Conservation (phyloP, 2,797 vertebrate species). For the Valencia hispanica region DNA sequence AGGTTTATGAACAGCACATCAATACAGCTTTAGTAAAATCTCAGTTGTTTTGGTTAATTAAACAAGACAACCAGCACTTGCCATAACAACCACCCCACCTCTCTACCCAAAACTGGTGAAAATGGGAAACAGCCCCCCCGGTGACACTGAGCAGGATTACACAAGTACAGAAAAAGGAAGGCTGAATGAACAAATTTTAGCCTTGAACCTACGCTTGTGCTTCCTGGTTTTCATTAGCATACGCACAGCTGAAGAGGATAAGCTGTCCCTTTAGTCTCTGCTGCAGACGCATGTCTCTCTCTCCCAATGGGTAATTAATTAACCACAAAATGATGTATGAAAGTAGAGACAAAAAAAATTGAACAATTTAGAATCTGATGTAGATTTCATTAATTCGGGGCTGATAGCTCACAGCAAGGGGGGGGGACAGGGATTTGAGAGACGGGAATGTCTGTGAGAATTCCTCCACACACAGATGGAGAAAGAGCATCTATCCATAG, state of each 20-base stretch:
- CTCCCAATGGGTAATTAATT: conserved; percentile 68
- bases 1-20: no score
- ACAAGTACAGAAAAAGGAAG: neutral
- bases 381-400: conserved; percentile 75
- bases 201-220: conserved; percentile 22
- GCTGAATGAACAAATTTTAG: neutral
- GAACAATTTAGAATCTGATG: conserved; percentile 54
- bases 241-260: conserved; percentile 59
- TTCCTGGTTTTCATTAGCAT: conserved; percentile 27
- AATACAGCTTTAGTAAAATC: neutral
- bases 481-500: conserved; percentile 69
- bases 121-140: neutral
- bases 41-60: neutral
- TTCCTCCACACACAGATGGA: conserved; percentile 56
- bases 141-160: neutral
- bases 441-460: conserved; percentile 44
- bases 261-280: conserved; percentile 51
- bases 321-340: conserved; percentile 59
- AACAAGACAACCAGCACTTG: neutral
- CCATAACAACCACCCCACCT: neutral
- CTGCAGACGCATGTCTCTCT: conserved; percentile 36
- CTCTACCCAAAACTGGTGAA: neutral
- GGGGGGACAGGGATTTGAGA: conserved; percentile 15
- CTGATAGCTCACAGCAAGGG: conserved; percentile 49
- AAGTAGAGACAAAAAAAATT: conserved; percentile 28